A percentile compares a stretch with the other conserved stretches of the same genome.
These are phyloP conservation scores for Neotoma lepida DNA, from an alignment of 2,113 vertebrate species.

Conservation along the genomic window DNA sequence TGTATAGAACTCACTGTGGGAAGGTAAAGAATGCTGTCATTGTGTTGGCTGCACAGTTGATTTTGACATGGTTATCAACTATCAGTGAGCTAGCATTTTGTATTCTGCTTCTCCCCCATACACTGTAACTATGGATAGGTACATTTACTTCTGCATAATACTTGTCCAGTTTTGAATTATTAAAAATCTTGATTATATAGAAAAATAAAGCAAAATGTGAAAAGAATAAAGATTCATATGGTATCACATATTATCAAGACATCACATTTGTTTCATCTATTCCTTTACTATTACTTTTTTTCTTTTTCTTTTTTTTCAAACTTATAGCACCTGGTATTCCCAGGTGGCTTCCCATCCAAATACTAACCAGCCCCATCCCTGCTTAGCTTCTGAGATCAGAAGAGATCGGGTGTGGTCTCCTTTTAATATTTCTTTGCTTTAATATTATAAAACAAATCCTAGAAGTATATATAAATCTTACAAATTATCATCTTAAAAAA, in stretches of 20 bases:
- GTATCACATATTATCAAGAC: constrained; percentile 16
- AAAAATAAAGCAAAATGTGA: constrained; percentile 13
- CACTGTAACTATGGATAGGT: constrained; percentile 12
- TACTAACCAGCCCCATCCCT: not conserved
- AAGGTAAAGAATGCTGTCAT: not conserved
- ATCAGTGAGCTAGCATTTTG: not conserved
- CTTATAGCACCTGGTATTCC: not conserved
- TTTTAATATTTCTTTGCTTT: constrained; percentile 42
- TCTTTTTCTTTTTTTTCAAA: not conserved
- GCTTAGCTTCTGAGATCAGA: not conserved
- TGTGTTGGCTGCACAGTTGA: not conserved
- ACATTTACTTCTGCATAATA: not conserved
- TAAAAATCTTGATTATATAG: not conserved
- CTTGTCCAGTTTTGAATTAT: constrained; percentile 38
- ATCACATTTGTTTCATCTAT: constrained; percentile 10
- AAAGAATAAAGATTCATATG: not conserved
- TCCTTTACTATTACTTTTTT: not conserved
- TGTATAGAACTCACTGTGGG: not conserved
- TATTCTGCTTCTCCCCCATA: not conserved
- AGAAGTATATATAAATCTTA: not conserved
- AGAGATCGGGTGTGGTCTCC: not conserved
- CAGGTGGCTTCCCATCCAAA: not conserved
- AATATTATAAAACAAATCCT: constrained; percentile 52
- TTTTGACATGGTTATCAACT: not conserved
- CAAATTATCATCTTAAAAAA: not conserved